Conservation (phyloP, 2,113 vertebrate species). For the Dromaius novaehollandiae region DNA sequence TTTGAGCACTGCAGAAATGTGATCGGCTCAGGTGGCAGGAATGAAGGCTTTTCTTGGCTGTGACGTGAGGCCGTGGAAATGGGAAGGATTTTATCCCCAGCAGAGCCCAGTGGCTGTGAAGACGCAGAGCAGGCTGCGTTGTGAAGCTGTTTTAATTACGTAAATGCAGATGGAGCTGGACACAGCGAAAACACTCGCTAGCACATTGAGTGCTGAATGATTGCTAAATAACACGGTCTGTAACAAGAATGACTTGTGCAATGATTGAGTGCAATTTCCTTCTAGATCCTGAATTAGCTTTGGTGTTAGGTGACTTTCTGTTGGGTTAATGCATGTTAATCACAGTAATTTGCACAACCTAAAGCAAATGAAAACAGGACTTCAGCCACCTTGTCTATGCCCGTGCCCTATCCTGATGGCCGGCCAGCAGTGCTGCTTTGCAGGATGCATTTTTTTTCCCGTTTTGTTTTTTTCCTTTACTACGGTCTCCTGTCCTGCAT, state of each 20-base stretch:
- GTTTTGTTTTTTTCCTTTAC: background rate
- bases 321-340: background rate
- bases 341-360: background rate
- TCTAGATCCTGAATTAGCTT: background rate
- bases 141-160: background rate
- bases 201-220: no score
- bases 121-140: background rate
- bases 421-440: background rate
- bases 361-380: no score
- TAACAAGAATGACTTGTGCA: background rate
- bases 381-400: fast-evolving
- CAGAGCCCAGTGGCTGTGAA: background rate
- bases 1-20: background rate
- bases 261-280: background rate
- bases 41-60: background rate
- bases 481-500: no score
- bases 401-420: no score
- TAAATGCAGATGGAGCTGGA: background rate
- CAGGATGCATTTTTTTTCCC: background rate
- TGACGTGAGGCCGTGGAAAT: background rate
- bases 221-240: background rate
- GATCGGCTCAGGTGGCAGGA: background rate
- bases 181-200: no score
- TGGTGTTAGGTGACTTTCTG: background rate
- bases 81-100: background rate